Percentiles rank a stretch among this genome's conserved stretches.
Conservation (phyloP, 2,797 vertebrate species). For the Geotrypetes seraphini region DNA sequence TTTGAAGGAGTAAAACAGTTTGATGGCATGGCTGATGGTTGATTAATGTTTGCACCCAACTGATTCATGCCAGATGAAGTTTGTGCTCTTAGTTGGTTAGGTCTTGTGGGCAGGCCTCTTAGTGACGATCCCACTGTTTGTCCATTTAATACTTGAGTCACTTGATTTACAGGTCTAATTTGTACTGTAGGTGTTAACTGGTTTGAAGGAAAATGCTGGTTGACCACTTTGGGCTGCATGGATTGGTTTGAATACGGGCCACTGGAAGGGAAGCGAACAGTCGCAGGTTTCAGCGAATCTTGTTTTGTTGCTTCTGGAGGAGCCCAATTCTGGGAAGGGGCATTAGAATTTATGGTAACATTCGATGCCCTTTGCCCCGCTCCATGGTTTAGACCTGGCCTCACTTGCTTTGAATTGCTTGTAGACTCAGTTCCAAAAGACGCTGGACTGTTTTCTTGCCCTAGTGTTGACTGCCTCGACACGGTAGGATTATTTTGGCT, state of each 20-base stretch:
- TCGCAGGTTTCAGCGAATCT: conserved; percentile 46
- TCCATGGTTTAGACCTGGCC: conserved; percentile 56
- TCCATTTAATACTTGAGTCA: conserved; percentile 51
- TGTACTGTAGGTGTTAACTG: conserved; percentile 67
- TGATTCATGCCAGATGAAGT: conserved; percentile 51
- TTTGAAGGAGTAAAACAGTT: conserved; percentile 58
- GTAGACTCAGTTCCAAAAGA: conserved; percentile 58
- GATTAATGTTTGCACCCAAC: conserved; percentile 48
- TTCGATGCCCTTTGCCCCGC: conserved; percentile 56
- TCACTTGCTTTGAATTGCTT: conserved; percentile 56
- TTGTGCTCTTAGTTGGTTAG: conserved; percentile 59
- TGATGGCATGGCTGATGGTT: conserved; percentile 55
- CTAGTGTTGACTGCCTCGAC: conserved; percentile 52
- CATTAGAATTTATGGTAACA: conserved; percentile 52
- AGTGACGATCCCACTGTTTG: conserved; percentile 44
- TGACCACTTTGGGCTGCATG: conserved; percentile 52
- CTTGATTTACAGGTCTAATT: conserved; percentile 64
- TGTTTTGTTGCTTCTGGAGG: conserved; percentile 48
- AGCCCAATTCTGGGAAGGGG: conserved; percentile 59
- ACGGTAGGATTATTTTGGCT: conserved; percentile 64
- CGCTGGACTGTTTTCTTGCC: conserved; percentile 27
- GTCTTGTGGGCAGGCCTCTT: conserved; percentile 59
- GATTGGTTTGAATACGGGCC: conserved; percentile 59
- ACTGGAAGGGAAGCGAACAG: conserved; percentile 55
- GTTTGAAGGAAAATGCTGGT: conserved; percentile 67